A percentile compares a stretch with the other conserved stretches of the same genome.
phyloP scores from a whole-genome alignment of 2,888 invertebrate species.

The Metacarcinus magister region DNA sequence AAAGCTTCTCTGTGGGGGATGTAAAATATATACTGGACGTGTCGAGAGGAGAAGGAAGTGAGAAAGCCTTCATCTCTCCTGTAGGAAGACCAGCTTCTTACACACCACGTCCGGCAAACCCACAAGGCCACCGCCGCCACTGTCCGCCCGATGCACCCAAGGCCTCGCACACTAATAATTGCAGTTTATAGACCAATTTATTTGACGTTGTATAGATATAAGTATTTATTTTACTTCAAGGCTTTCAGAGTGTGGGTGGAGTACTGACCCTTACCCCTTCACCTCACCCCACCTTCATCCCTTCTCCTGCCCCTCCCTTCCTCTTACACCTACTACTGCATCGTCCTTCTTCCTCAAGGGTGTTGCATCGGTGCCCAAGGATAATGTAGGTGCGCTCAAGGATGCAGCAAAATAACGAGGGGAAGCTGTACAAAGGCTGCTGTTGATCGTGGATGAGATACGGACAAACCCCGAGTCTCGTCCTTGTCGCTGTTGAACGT shows the following conservation, averaged over 20 bases:
- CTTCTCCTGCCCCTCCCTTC: not conserved
- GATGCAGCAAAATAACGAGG: conserved; percentile 40
- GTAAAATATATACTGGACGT: not conserved
- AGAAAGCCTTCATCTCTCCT: not conserved
- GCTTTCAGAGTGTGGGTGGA: not conserved
- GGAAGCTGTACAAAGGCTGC: conserved; percentile 35
- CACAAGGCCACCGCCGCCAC: not conserved
- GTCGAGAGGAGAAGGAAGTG: not conserved
- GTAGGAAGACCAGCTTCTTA: not conserved
- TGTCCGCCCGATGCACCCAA: not conserved
- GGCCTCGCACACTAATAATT: not conserved
- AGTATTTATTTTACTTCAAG: not conserved
- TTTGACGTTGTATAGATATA: not conserved
- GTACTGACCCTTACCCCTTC: conserved; percentile 1
- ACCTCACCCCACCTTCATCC: not conserved
- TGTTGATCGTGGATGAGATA: conserved; percentile 29
- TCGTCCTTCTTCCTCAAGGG: conserved; percentile 42
- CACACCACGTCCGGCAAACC: not conserved
- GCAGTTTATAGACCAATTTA: not conserved
- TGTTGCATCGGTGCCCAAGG: conserved; percentile 48
- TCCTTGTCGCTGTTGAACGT: conserved; percentile 11
- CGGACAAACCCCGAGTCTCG: not conserved
- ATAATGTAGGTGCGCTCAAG: conserved; percentile 31
- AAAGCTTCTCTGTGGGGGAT: not conserved
- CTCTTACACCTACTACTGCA: not conserved